Evolutionary conservation across 2,113 vertebrate genomes (phyloP), one percentile per base, ranked within the genome.

Genomic region (Myodes glareolus): DNA sequence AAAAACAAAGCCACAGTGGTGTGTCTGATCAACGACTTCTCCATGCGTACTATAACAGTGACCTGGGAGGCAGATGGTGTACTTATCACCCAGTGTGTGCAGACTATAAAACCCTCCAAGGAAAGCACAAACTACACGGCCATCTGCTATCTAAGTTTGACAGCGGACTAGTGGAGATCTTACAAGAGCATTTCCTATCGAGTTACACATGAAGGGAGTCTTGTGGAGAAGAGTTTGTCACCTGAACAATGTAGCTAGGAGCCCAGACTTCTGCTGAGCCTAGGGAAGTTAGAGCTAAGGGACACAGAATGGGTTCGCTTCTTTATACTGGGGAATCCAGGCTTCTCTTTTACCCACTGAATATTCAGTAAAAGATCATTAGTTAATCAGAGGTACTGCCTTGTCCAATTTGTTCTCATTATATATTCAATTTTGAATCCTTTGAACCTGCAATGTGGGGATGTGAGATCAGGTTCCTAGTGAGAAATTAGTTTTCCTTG

Each of bases 151-250:
- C 47, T 88, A 6, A 5, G 12, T 27, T 9, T 88, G 86, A 52
- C 67, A 27, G 3, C 86, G 0, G 42, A 88, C 19, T 67, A 94
- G 42, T 98, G 98, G 97, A 33, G 8, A 29, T 88, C 94, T 1
- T 11, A 21, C 17, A 9, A 23, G 4, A 33, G 1, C 0, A n/a
- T 3, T n/a, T 92, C 55, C 82, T 96, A 96, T 17, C 78, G 61
- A 52, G 93, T 98, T 78, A 97, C 75, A 0, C 98, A 98, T 65
- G 73, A 98, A 1, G 98, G 90, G 1, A 29, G 4, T 0, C 91
- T 67, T 0, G 42, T 96, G 65, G 73, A 73, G 55, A 94, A 97
- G 85, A 96, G 81, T 5, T 13, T 97, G 84, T 42, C 3, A 3
- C 58, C 88, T 52, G 23, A 58, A 10, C 50, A 92, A 6, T 97